Evolutionary conservation across 2,113 vertebrate species (phyloP), one percentile per base, ranked within the genome.

Genomic region (Pogona vitticeps): DNA sequence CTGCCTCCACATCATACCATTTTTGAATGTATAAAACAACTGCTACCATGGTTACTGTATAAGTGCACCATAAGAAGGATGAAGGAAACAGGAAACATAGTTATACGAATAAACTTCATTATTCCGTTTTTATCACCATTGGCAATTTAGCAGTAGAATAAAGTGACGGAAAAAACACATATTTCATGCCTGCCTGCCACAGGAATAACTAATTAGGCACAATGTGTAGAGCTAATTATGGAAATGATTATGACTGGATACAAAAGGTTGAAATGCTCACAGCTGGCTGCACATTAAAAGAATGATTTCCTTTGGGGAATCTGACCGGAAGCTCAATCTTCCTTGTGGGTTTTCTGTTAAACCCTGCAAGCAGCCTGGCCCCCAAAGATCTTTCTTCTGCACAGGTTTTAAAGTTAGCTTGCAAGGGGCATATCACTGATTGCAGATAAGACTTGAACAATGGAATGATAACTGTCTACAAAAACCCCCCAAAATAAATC

Each of bases 161-260:
- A 91, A 90, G 71, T 93, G 87, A 92, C 76, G 75, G 10, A 73
- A 77, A n/a, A 92, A 92, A 13, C 91, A 87, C 58, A 89, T 31
- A 94, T 94, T 91, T 91, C 63, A 86, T 88, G 84, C 72, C 85
- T 85, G 86, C 88, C 87, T 94, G 91, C 82, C 79, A 89, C 58
- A 88, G 89, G 90, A 95, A 91, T 93, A 92, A 86, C 86, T 91
- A 87, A 84, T 92, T 91, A 82, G 71, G 13, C 80, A 78, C 33
- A 63, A 75, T 23, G 10, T 89, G 82, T 61, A 84, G 46, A 82
- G 59, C 89, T 91, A 93, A 93, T 93, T 89, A 92, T 81, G 89
- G 85, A 83, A 89, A 90, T 92, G 33, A 91, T 89, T 40, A 71
- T 81, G 33, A 65, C 80, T 67, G 52, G 63, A 63, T 91, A 85